These are phyloP conservation scores for Beaufortia kweichowensis DNA, from an alignment of 2,113 vertebrate species.

Conservation along the genomic window DNA sequence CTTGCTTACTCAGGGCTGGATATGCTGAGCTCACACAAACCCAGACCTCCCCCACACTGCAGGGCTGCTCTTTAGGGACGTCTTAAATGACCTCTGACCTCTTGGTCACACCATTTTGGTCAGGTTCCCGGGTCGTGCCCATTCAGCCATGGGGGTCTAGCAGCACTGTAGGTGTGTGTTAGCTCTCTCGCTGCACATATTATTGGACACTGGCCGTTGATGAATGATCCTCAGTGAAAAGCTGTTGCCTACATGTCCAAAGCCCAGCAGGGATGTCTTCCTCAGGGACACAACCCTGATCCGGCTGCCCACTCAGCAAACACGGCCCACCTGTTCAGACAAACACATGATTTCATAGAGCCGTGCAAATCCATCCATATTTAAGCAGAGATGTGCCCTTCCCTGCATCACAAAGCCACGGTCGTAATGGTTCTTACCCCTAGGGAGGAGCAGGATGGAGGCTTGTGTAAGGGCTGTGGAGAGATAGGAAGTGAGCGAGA, in stretches of 20 bases:
- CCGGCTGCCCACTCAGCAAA: constrained; percentile 39
- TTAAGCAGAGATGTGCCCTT: constrained; percentile 52
- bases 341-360: constrained; percentile 45
- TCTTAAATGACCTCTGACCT: constrained; percentile 1
- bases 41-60: background rate
- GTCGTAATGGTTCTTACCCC: constrained; percentile 57
- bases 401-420: constrained; percentile 48
- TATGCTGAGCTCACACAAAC: background rate
- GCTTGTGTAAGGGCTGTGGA: constrained; percentile 26
- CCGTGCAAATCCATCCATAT: constrained; percentile 56
- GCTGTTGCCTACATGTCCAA: constrained; percentile 29
- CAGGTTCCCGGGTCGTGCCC: background rate
- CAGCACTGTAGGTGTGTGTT: background rate
- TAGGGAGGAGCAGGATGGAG: constrained; percentile 41
- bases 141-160: background rate
- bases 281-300: constrained; percentile 48
- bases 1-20: background rate
- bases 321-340: constrained; percentile 41
- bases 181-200: background rate
- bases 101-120: background rate
- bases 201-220: constrained; percentile 9
- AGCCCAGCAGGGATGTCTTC: constrained; percentile 2
- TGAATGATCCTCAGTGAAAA: constrained; percentile 17
- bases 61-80: background rate
- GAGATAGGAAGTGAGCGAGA: constrained; percentile 27